Evolutionary conservation across 2,888 invertebrate species (phyloP).

Genomic region (Leptopilina syphax): DNA sequence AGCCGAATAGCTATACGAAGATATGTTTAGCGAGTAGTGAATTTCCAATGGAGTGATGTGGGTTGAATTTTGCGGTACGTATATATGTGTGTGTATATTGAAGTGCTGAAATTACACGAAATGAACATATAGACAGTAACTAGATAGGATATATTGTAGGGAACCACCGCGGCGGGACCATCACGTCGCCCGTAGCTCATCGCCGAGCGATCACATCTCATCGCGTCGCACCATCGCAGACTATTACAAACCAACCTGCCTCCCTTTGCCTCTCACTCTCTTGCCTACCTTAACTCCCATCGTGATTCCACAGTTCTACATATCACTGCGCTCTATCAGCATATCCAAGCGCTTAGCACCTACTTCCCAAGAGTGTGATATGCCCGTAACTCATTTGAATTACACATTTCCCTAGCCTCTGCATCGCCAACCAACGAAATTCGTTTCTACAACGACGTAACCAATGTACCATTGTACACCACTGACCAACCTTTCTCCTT

Average conservation of each 20-base stretch:
- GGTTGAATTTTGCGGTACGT: background rate
- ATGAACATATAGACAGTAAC: slow-evolving; percentile 69
- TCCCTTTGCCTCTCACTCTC: slow-evolving; percentile 59
- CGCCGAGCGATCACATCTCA: slow-evolving; percentile 76
- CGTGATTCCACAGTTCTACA: slow-evolving; percentile 68
- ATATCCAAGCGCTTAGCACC: slow-evolving; percentile 77
- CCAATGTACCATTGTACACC: too few species aligned
- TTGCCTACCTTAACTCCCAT: slow-evolving; percentile 65
- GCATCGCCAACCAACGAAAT: slow-evolving; percentile 41
- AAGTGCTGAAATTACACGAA: slow-evolving; percentile 60
- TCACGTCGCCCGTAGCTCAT: slow-evolving; percentile 75
- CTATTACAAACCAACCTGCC: slow-evolving; percentile 69
- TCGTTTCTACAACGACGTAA: slow-evolving; percentile 45
- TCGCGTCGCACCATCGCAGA: slow-evolving; percentile 74
- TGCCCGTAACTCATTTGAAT: slow-evolving; percentile 76
- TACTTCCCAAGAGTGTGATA: slow-evolving; percentile 77
- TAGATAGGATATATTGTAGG: slow-evolving; percentile 67
- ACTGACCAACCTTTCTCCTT: too few species aligned
- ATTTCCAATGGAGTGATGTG: background rate
- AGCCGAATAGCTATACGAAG: too few species aligned
- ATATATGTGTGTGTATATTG: slow-evolving; percentile 7
- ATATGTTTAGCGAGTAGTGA: background rate
- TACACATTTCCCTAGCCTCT: slow-evolving; percentile 73
- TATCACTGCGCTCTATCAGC: slow-evolving; percentile 73
- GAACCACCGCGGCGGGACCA: slow-evolving; percentile 74